These are phyloP conservation scores for Eriosoma lanigerum DNA, from an alignment of 1,140 invertebrate genomes.

Conservation along the genomic window DNA sequence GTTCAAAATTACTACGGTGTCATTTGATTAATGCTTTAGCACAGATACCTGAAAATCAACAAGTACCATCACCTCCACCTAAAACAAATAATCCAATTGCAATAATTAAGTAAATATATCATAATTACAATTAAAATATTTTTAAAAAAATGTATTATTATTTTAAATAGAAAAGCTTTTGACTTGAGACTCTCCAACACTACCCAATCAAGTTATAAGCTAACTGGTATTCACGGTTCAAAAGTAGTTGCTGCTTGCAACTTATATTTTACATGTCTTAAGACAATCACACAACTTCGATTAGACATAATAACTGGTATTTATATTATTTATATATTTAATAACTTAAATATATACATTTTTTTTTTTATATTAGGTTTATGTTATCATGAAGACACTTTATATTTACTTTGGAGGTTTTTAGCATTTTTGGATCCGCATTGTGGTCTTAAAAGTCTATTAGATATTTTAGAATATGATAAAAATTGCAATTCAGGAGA, in stretches of 20 bases:
- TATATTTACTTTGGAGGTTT: conserved; percentile 91
- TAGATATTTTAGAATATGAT: conserved; percentile 80
- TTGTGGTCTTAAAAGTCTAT: conserved; percentile 85
- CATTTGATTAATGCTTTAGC: conserved; percentile 31
- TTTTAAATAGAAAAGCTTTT: conserved; percentile 59
- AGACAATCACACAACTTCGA: conserved; percentile 86
- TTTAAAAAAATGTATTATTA: neutral
- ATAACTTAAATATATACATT: neutral
- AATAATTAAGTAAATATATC: conserved; percentile 24
- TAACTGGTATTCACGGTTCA: conserved; percentile 17
- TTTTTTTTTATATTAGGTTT: conserved; percentile 65
- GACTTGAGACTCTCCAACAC: conserved; percentile 57
- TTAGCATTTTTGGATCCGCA: conserved; percentile 82
- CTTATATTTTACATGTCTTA: conserved; percentile 87
- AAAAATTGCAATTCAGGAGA: conserved; percentile 79
- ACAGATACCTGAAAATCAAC: conserved; percentile 40
- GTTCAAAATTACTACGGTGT: conserved; percentile 29
- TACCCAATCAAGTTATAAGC: conserved; percentile 26
- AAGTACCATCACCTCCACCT: conserved; percentile 43
- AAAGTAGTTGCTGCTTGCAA: conserved; percentile 82
- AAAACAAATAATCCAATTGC: conserved; percentile 44
- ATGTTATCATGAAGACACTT: conserved; percentile 88
- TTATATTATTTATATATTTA: conserved; percentile 34
- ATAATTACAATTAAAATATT: neutral
- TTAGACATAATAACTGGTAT: conserved; percentile 92